Percentiles rank a stretch among this genome's conserved stretches.
phyloP scores from a whole-genome alignment of 2,113 vertebrate species.

The Paraplagusia blochii region DNA sequence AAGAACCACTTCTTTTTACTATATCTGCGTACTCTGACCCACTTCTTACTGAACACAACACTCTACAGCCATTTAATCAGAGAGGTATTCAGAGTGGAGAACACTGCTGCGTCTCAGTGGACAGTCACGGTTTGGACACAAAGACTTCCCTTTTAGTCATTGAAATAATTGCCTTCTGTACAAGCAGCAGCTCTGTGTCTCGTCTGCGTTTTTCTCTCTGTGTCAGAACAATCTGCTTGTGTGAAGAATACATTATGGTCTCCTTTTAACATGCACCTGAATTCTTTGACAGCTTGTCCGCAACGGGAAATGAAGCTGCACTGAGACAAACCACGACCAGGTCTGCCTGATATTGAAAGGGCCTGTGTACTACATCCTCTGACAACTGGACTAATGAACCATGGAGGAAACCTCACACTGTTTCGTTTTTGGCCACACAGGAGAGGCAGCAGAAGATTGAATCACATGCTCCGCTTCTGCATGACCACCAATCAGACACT shows the following conservation, averaged over 20 bases:
- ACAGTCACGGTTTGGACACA: constrained; percentile 30
- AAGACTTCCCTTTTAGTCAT: constrained; percentile 33
- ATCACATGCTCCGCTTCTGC: constrained; percentile 42
- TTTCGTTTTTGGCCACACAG: constrained; percentile 30
- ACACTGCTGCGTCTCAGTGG: constrained; percentile 24
- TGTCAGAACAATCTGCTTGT: neutral
- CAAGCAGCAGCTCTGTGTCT: constrained; percentile 1
- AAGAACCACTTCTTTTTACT: too few relatives aligned
- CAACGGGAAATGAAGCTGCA: neutral
- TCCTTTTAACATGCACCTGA: constrained; percentile 3
- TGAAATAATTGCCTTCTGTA: constrained; percentile 24
- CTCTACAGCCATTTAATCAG: constrained; percentile 7
- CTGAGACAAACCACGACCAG: neutral
- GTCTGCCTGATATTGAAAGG: neutral
- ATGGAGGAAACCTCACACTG: constrained; percentile 21
- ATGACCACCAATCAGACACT: constrained; percentile 20
- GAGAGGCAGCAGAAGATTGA: constrained; percentile 43
- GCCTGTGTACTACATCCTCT: neutral
- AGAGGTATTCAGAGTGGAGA: constrained; percentile 21
- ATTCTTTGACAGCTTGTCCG: constrained; percentile 34
- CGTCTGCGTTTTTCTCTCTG: neutral
- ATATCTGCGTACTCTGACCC: constrained; percentile 4
- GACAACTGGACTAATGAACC: neutral
- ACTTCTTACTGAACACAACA: constrained; percentile 5
- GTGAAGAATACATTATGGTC: neutral